Evolutionary conservation across 1,140 invertebrate species (phyloP), one percentile per base, ranked within the genome.

Genomic region (Agrilus planipennis): DNA sequence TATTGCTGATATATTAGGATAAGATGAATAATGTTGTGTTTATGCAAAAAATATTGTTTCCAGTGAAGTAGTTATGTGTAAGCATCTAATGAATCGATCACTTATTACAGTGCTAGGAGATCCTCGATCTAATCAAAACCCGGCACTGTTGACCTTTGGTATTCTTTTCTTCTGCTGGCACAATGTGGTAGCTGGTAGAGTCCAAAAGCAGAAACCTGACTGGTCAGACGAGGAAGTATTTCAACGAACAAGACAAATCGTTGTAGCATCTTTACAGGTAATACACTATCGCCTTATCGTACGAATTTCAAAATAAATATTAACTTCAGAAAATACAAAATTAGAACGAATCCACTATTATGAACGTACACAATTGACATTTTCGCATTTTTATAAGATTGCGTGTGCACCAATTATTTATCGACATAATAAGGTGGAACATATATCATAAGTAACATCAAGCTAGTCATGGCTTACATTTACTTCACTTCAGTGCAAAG

Each of bases 161-260:
- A 84, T 99, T 30, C 57, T 99, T 5, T 88, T 97, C 50, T 88
- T 91, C 60, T 79, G 92, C 2, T 99, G 89, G 84, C 95, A 99
- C 62, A 99, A 99, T 60, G 75, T 84, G 0, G 67, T 96, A 2
- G 94, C 93, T 0, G 65, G 67, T 0, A 67, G 81, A 7, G 75
- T 96, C 0, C 77, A 87, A 52, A 64, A 68, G 21, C 63, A 84
- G 44, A 76, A 95, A 68, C 84, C 89, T 0, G 73, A 82, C 32
- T 92, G 90, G 89, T 78, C 78, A 4, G 91, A 96, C 53, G 93
- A 98, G 61, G 87, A 95, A 47, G 68, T 98, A 11, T 99, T 98
- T 62, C 89, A 96, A 58, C 73, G 77, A 45, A 75, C 93, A 0
- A 67, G 95, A 31, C 72, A 91, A 47, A 79, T 84, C 52, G 90